Conservation (phyloP, 2,888 invertebrate species). For the Vesta saturnalis region DNA sequence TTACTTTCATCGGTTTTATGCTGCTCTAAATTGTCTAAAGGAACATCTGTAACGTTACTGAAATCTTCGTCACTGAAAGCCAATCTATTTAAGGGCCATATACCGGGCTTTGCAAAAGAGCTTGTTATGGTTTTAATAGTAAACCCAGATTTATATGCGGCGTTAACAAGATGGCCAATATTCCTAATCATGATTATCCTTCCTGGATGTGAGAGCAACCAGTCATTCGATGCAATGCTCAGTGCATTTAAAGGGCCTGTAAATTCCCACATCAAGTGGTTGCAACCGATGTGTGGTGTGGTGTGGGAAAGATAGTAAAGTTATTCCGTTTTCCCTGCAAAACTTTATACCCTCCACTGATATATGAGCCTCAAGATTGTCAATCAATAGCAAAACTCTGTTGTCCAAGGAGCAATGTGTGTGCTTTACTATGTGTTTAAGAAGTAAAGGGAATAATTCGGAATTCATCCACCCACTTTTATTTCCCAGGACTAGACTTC, state of each 20-base stretch:
- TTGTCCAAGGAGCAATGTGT: not conserved
- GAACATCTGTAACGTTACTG: not conserved
- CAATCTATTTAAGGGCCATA: not conserved
- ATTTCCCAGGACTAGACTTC: too few species aligned
- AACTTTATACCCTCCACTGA: constrained; percentile 7
- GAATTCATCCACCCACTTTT: not conserved
- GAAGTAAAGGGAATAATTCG: not conserved
- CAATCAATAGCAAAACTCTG: not conserved
- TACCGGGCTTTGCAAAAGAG: constrained; percentile 15
- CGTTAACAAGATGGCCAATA: too few species aligned
- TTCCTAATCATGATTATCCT: constrained; percentile 6
- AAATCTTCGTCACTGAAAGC: not conserved
- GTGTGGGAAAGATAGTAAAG: constrained; percentile 1
- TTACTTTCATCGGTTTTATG: not conserved
- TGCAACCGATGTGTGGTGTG: constrained; percentile 9
- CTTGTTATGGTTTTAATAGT: constrained; percentile 14
- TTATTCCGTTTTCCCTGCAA: constrained; percentile 12
- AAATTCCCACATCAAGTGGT: constrained; percentile 9
- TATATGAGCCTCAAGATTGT: not conserved
- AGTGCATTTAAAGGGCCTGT: constrained; percentile 12
- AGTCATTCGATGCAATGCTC: constrained; percentile 17
- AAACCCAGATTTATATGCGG: not conserved
- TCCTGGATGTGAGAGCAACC: constrained; percentile 4
- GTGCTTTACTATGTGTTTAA: not conserved
- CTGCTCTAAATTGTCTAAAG: not conserved